Evolutionary conservation across 2,888 invertebrate genomes (phyloP).

Genomic region (Crepidodera aurea): DNA sequence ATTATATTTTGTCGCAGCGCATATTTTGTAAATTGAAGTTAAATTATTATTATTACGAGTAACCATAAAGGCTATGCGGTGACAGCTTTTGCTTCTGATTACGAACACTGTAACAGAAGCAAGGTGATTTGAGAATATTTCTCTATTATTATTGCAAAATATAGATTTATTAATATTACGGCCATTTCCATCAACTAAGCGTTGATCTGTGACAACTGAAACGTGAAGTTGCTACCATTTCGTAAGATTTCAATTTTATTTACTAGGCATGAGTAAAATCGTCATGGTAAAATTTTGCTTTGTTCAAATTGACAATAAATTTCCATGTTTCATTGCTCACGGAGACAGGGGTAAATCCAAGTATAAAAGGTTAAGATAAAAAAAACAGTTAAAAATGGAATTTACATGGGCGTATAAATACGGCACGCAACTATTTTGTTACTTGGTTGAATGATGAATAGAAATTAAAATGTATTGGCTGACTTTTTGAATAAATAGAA

Average conservation of each 20-base stretch:
- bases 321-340: background rate
- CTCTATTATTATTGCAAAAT: conserved; percentile 8
- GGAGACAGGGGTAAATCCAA: background rate
- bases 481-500: no score
- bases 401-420: no score
- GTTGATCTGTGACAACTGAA: conserved; percentile 22
- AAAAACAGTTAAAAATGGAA: no score
- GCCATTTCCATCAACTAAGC: conserved; percentile 4
- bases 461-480: background rate
- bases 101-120: background rate
- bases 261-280: background rate
- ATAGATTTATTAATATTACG: conserved; percentile 19
- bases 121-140: background rate
- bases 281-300: background rate
- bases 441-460: no score
- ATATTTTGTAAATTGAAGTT: background rate
- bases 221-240: conserved; percentile 21
- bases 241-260: conserved; percentile 2
- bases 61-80: background rate
- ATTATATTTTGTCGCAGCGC: no score
- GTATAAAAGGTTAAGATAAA: no score
- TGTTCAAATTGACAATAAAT: background rate
- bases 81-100: background rate
- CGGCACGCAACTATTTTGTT: no score
- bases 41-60: background rate